These are phyloP conservation scores for Alosa sapidissima DNA, from an alignment of 2,797 vertebrate species.

Conservation along the genomic window DNA sequence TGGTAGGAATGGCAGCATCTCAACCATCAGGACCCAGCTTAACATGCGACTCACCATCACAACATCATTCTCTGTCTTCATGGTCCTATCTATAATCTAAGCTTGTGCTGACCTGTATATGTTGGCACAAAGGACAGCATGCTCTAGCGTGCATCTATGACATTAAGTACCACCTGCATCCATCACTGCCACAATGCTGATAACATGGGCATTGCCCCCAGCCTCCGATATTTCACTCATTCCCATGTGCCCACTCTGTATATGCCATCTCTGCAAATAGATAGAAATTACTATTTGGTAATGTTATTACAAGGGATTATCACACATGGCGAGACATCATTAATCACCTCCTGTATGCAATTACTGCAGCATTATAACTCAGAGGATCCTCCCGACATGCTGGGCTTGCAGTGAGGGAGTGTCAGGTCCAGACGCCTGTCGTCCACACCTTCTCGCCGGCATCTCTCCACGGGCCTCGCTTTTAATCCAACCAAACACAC, in stretches of 20 bases:
- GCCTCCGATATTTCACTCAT: background rate
- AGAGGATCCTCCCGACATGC: background rate
- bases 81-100: background rate
- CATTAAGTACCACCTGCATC: background rate
- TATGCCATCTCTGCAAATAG: slow-evolving; percentile 1
- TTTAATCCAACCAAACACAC: background rate
- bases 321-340: slow-evolving; percentile 6
- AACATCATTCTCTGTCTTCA: background rate
- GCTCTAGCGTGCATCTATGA: background rate
- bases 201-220: background rate
- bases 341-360: slow-evolving; percentile 7
- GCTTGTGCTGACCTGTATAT: background rate
- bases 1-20: no score
- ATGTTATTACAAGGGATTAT: slow-evolving; percentile 21
- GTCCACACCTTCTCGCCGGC: slow-evolving; percentile 57
- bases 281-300: background rate
- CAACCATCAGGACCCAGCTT: no score
- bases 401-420: slow-evolving; percentile 1
- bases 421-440: slow-evolving; percentile 30
- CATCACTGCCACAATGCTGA: background rate
- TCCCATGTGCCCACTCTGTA: slow-evolving; percentile 2
- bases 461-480: slow-evolving; percentile 56
- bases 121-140: background rate
- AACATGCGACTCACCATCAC: no score
- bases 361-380: background rate